These are phyloP conservation scores for Baccha elongata DNA, from an alignment of 2,888 invertebrate genomes.

Conservation along the genomic window DNA sequence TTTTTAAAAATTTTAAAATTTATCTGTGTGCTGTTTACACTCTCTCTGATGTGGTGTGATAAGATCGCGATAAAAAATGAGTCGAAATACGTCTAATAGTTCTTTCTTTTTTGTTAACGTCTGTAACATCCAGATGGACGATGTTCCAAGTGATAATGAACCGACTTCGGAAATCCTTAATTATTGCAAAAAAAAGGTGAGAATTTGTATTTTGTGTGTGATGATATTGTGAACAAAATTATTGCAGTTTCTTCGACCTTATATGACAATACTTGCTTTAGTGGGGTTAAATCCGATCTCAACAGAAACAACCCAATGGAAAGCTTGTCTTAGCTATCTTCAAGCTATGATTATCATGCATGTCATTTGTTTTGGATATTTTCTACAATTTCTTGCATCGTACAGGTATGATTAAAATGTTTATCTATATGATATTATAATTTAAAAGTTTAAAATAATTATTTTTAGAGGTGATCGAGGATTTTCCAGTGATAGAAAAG, in stretches of 20 bases:
- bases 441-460: neutral
- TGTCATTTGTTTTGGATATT: conserved; percentile 88
- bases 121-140: conserved; percentile 85
- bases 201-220: neutral
- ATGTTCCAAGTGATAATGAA: conserved; percentile 86
- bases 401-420: conserved; percentile 84
- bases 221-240: neutral
- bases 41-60: conserved; percentile 14
- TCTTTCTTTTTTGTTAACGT: conserved; percentile 78
- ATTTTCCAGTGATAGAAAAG: conserved; percentile 56
- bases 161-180: conserved; percentile 91
- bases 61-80: conserved; percentile 71
- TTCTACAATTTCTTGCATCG: conserved; percentile 91
- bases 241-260: conserved; percentile 88
- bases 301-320: conserved; percentile 85
- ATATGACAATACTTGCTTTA: conserved; percentile 88
- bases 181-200: conserved; percentile 90
- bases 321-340: conserved; percentile 86
- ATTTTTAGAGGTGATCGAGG: conserved; percentile 76
- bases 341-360: conserved; percentile 87
- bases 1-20: conserved; percentile 21
- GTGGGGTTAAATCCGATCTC: conserved; percentile 89
- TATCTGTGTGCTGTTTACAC: conserved; percentile 20
- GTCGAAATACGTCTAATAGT: conserved; percentile 77
- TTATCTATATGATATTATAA: neutral